Evolutionary conservation across 53 echinoderm and acorn worm species (phyloP), one percentile per base, ranked within the genome.

Genomic region (Apostichopus leukothele): DNA sequence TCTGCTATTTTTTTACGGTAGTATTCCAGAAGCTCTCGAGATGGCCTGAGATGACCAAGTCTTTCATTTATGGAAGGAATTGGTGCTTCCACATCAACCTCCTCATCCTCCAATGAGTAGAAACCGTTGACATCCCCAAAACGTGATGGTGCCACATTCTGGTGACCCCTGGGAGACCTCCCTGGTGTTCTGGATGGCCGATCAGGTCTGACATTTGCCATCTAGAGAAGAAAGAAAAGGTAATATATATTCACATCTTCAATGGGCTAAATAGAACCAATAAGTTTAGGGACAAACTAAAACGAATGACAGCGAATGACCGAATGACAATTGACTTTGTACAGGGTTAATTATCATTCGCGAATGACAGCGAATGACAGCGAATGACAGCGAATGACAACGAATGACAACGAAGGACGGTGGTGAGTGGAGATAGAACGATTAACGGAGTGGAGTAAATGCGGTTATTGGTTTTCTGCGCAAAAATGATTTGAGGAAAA

Each of bases 1-100:
- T 99, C 96, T 8, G 99, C 99, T 22, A 99, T 99, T 90, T 99
- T 99, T 83, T 94, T 94, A 26, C 99, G 76, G 63, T 99, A 99
- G 26, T 99, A 99, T 92, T 99, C 99, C 79, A 99, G 74, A 7
- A 99, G 92, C 87, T 99, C 99, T 53, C 99, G 90, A 39, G 99
- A 99, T 23, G 99, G 99, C 6, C 99, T 91, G 12, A 99, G 87
- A 81, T 99, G 89, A 18, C 96, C 99, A 68, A 99, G 91, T 50
- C 99, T 89, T 88, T 99, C 93, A 87, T 96, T 99, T 67, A 99
- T 94, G 23, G 96, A 92, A 51, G 99, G 94, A 67, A 99, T 96
- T 12, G 75, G 71, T 11, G 68, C 74, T 13, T 89, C 85, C 1
- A 83, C 86, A 50, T 91, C 93, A 51, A 26, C 92, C 39, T 91